These are phyloP conservation scores for Aporophyla nigra DNA, from an alignment of 2,888 invertebrate species.

Conservation along the genomic window DNA sequence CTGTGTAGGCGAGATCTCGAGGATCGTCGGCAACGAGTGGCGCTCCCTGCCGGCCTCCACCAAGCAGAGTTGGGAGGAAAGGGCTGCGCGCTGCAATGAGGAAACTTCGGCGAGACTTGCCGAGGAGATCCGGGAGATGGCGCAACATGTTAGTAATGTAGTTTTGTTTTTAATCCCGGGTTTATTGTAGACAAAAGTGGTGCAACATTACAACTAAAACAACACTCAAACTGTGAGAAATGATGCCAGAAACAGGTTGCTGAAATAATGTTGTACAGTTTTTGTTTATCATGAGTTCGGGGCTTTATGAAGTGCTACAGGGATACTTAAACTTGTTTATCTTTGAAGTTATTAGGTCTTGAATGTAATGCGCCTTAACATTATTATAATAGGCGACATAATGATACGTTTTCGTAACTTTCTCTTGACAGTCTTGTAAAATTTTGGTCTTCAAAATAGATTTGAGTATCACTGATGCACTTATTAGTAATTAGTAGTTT, in stretches of 20 bases:
- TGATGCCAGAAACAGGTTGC: background rate
- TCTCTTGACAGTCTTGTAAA: background rate
- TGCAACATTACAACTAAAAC: too few relatives aligned
- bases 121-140: constrained; percentile 88
- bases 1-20: constrained; percentile 92
- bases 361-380: background rate
- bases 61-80: constrained; percentile 98
- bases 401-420: background rate
- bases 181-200: background rate
- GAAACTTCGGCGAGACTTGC: constrained; percentile 93
- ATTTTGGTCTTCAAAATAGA: background rate
- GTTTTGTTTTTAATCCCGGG: background rate
- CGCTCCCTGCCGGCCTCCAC: constrained; percentile 96
- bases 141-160: constrained; percentile 82
- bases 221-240: background rate
- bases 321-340: background rate
- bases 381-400: background rate
- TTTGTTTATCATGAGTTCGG: background rate
- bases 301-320: background rate
- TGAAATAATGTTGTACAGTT: background rate
- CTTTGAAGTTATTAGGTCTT: background rate
- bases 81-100: constrained; percentile 97
- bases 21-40: constrained; percentile 97
- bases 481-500: background rate
- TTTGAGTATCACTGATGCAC: constrained; percentile 12